These are phyloP conservation scores for Neoseiulus cucumeris DNA, from an alignment of 1,140 invertebrate species.

Conservation along the genomic window DNA sequence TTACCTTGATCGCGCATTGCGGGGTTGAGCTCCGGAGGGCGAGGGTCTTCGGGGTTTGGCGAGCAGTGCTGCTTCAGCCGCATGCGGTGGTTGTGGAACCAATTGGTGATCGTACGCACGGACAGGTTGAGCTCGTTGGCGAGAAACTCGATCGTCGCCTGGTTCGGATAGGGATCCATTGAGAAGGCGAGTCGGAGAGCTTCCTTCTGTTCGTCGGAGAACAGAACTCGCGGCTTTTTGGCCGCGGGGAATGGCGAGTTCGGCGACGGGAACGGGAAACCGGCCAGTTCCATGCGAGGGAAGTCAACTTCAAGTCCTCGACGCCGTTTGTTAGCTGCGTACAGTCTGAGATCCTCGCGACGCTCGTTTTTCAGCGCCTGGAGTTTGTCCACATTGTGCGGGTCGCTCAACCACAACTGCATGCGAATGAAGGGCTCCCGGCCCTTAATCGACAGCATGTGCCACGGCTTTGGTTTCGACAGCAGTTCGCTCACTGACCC, in stretches of 20 bases:
- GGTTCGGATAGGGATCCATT: conserved; percentile 85
- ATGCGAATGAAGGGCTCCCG: conserved; percentile 93
- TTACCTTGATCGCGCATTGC: conserved; percentile 24
- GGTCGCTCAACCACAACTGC: conserved; percentile 88
- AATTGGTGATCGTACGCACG: conserved; percentile 88
- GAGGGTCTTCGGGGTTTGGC: conserved; percentile 22
- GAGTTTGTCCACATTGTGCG: conserved; percentile 71
- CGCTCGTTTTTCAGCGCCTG: conserved; percentile 66
- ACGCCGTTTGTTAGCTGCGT: conserved; percentile 54
- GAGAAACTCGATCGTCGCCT: conserved; percentile 81
- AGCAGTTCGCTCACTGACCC: conserved; percentile 89
- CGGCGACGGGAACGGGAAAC: background rate
- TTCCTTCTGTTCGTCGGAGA: conserved; percentile 96
- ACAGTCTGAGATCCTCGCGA: conserved; percentile 34
- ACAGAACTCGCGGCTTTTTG: conserved; percentile 78
- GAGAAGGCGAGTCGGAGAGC: conserved; percentile 76
- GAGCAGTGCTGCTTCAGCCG: conserved; percentile 68
- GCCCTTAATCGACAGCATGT: conserved; percentile 95
- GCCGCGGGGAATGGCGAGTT: conserved; percentile 28
- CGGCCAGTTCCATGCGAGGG: background rate
- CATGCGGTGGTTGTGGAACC: conserved; percentile 99
- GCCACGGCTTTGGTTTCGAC: conserved; percentile 96
- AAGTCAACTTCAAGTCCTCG: conserved; percentile 35
- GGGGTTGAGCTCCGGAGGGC: conserved; percentile 21
- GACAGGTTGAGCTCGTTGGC: conserved; percentile 74